Evolutionary conservation across 2,113 vertebrate species (phyloP).

Genomic region (Thamnophis sirtalis): DNA sequence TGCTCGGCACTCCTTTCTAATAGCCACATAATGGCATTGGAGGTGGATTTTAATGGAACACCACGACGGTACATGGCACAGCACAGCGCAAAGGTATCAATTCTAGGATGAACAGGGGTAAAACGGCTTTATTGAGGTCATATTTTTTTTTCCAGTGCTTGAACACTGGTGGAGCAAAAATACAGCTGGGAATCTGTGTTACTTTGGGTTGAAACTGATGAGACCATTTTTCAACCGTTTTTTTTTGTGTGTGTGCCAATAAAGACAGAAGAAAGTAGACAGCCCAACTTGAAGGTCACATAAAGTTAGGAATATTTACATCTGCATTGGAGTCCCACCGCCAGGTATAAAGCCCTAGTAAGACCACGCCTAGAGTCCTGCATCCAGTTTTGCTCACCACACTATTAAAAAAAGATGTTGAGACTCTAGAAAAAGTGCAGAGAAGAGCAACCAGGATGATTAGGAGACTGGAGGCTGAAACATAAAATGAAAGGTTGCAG

Average conservation of each 20-base stretch:
- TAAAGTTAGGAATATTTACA: background rate
- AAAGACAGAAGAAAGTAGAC: background rate
- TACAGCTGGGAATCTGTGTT: slow-evolving; percentile 3
- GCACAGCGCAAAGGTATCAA: slow-evolving; percentile 55
- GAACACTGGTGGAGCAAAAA: slow-evolving; percentile 37
- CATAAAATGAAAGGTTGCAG: too few species aligned
- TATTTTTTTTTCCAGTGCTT: slow-evolving; percentile 56
- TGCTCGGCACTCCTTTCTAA: slow-evolving; percentile 57
- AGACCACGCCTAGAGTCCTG: too few species aligned
- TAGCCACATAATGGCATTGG: slow-evolving; percentile 60
- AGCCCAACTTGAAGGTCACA: background rate
- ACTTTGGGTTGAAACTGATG: slow-evolving; percentile 45
- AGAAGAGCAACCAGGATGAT: too few species aligned
- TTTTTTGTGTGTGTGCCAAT: slow-evolving; percentile 42
- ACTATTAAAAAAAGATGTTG: too few species aligned
- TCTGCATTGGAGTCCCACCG: background rate
- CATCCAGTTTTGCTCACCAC: too few species aligned
- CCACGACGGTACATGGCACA: slow-evolving; percentile 56
- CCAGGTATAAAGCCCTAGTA: too few species aligned
- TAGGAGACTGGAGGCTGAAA: too few species aligned
- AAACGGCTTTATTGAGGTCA: slow-evolving; percentile 61
- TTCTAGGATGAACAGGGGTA: slow-evolving; percentile 57
- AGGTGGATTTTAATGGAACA: slow-evolving; percentile 56
- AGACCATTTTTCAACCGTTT: slow-evolving; percentile 48
- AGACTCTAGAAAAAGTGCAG: too few species aligned